phyloP scores from a whole-genome alignment of 2,113 vertebrate species.

The Pandion haliaetus region DNA sequence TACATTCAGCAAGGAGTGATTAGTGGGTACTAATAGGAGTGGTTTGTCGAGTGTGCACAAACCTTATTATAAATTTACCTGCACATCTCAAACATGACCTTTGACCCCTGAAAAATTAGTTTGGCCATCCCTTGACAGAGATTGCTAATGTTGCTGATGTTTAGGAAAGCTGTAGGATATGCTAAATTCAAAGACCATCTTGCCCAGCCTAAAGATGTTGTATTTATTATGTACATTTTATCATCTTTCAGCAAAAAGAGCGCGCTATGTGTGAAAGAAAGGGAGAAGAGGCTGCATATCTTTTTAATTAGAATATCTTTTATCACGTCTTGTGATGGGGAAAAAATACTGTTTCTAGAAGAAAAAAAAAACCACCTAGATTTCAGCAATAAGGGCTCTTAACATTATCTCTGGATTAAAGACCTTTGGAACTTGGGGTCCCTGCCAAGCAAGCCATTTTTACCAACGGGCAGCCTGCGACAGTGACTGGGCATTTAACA shows the following conservation, averaged over 20 bases:
- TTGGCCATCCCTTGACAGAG: not conserved
- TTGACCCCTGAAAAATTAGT: not conserved
- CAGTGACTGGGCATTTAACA: not conserved
- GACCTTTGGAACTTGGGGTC: not conserved
- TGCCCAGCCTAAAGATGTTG: not conserved
- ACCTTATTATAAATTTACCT: not conserved
- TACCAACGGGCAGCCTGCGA: not conserved
- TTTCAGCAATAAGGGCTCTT: not conserved
- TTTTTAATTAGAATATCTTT: not conserved
- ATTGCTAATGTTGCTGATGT: not conserved
- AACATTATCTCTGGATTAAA: not conserved
- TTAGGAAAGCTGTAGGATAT: not conserved
- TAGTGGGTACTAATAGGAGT: not conserved
- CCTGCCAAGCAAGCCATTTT: not conserved
- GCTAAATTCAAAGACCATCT: not conserved
- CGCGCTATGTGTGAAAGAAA: not conserved
- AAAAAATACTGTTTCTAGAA: not conserved
- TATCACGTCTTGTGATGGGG: not conserved
- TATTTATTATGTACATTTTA: not conserved
- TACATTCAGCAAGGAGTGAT: not conserved
- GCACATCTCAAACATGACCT: not conserved
- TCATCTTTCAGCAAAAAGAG: not conserved
- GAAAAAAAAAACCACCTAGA: not conserved
- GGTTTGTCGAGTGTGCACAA: not conserved
- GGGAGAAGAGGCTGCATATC: rapidly evolving